Conservation (phyloP, 2,113 vertebrate genomes). For the Catharus fuscescens region DNA sequence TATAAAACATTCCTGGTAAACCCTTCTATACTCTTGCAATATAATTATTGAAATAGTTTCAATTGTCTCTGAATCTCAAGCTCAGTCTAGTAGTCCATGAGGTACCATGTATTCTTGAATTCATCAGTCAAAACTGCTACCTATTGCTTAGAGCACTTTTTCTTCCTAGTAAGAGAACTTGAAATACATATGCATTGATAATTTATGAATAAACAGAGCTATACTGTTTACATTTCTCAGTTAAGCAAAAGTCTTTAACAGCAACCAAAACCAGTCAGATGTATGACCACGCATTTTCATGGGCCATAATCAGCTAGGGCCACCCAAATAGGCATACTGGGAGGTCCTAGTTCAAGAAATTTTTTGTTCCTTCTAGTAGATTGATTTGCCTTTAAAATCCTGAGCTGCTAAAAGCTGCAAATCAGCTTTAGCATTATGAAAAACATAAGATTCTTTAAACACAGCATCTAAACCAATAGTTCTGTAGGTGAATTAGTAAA, state of each 20-base stretch:
- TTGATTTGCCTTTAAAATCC: not conserved
- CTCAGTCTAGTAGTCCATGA: not conserved
- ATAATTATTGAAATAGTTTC: not conserved
- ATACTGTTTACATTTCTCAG: not conserved
- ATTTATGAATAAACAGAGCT: conserved; percentile 32
- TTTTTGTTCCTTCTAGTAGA: not conserved
- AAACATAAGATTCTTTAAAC: not conserved
- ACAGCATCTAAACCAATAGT: not conserved
- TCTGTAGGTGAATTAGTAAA: not conserved
- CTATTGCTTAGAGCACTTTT: not conserved
- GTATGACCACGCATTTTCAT: not conserved
- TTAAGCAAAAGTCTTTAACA: not conserved
- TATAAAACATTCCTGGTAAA: not conserved
- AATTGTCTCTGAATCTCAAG: not conserved
- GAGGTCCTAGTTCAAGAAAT: conserved; percentile 3
- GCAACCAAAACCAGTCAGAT: not conserved
- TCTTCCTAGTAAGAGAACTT: not conserved
- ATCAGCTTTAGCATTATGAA: not conserved
- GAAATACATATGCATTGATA: conserved; percentile 34
- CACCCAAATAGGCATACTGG: conserved; percentile 3
- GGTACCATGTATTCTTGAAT: not conserved
- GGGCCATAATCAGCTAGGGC: not conserved
- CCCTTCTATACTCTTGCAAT: not conserved
- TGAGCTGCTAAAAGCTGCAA: not conserved
- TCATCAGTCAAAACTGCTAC: not conserved